Evolutionary conservation across 2,888 invertebrate genomes (phyloP), one percentile per base, ranked within the genome.

Genomic region (Minunthozetes semirufus): DNA sequence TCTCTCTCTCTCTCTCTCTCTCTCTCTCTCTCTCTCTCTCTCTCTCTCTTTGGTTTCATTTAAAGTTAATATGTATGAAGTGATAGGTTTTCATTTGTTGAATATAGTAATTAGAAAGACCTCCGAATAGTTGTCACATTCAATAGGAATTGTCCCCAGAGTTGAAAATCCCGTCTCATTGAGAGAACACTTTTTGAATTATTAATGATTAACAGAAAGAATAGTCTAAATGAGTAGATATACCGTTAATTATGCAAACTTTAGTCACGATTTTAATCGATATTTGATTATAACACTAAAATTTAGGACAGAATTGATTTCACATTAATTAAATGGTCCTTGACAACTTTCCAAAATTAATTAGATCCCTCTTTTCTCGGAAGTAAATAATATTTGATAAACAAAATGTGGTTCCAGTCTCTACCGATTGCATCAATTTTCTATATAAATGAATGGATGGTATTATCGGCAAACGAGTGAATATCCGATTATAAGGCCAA

Each of bases 401-500:
- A 53, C 2, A 5, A 53, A n/a, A 53, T 53, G 9, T 22, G 6
- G 9, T 53, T 53, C 1, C 9, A n/a, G 9, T 53, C 53, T 53
- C 9, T 53, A n/a, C 22, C 19, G 70, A 70, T 48, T 25, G 48
- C 70, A 70, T 70, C 46, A 70, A 48, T 25, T 46, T 15, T 27
- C 19, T 25, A 1, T 19, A 8, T 27, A 42, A 42, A 42, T 42
- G 13, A 42, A 13, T 42, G 42, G 19, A 4, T 33, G 25, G 25
- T 15, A 46, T 13, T 48, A 17, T 46, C 48, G 33, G 25, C 25
- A 9, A 5, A 25, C 22, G 1, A 17, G 17, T 46, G 19, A 25
- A 48, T 70, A 48, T 70, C 48, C 19, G 66, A 66, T 66, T 66
- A 66, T 66, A 15, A 66, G 19, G 9, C 29, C 17, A 29, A 63